Percentiles rank a stretch among this genome's conserved stretches.
Evolutionary conservation across 2,113 vertebrate species (phyloP).

Genomic region (Notothenia rossii): DNA sequence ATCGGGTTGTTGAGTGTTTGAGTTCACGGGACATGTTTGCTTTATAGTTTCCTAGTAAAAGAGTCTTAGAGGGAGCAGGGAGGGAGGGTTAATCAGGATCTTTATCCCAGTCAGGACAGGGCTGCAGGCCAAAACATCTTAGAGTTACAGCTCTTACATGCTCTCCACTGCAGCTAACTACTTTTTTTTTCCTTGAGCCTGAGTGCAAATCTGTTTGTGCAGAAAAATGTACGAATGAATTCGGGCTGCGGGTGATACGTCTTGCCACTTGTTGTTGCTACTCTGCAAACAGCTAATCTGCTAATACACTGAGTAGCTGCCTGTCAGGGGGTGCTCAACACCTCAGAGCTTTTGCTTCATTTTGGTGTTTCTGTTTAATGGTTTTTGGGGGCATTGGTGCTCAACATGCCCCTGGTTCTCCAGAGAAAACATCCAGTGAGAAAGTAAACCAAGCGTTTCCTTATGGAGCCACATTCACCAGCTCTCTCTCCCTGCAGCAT

Average conservation of each 20-base stretch:
- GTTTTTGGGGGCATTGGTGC: not conserved
- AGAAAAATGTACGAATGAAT: not conserved
- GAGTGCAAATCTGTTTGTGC: slow-evolving; percentile 18
- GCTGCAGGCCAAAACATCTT: slow-evolving; percentile 52
- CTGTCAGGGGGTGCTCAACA: not conserved
- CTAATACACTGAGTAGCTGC: not conserved
- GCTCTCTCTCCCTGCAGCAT: slow-evolving; percentile 43
- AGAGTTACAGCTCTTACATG: slow-evolving; percentile 39
- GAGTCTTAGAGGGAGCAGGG: not conserved
- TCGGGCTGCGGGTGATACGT: not conserved
- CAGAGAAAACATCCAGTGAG: slow-evolving; percentile 15
- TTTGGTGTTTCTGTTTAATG: not conserved
- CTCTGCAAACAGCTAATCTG: not conserved
- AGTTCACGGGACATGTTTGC: slow-evolving; percentile 19
- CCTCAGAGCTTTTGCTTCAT: not conserved
- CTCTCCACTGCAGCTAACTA: not conserved
- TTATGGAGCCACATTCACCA: slow-evolving; percentile 32
- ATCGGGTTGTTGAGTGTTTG: not conserved
- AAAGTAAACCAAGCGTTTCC: slow-evolving; percentile 31
- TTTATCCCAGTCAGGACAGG: slow-evolving; percentile 7
- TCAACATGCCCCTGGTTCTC: slow-evolving; percentile 1
- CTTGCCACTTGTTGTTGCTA: not conserved
- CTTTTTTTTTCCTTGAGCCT: not conserved
- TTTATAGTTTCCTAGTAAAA: slow-evolving; percentile 37
- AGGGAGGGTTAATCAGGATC: slow-evolving; percentile 13